Evolutionary conservation across 2,113 vertebrate species (phyloP), one percentile per base, ranked within the genome.

Genomic region (Casuarius casuarius): DNA sequence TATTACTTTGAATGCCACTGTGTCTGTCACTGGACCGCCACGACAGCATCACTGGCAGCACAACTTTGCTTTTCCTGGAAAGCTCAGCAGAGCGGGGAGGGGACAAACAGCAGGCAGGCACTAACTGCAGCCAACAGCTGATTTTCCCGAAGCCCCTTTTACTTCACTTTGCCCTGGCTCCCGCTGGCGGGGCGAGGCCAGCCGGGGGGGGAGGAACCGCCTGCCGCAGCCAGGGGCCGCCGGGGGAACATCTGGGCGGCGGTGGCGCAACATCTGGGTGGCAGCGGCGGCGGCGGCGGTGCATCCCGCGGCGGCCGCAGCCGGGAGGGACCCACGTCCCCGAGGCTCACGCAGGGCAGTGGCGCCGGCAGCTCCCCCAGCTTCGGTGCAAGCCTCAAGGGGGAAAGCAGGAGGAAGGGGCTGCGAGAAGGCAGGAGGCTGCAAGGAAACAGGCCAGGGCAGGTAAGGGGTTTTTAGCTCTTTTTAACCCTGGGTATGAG

Each of bases 221-320:
- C 94, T 74, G 33, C 74, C 70, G 51, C 75, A 44, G 82, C 83
- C n/a, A 82, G 93, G 87, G 90, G 92, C 87, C 95, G 75, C 93
- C 84, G 1, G 93, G 93, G 94, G 93, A 97, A 94, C 98, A 97
- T 97, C 97, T 98, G 97, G 97, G 93, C 95, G 80, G 97, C 87
- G 78, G 94, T 67, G 7, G 35, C 44, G 72, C 85, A 0, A 97
- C 98, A 97, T 97, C 97, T 98, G 98, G 94, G 81, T 13, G 87
- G 95, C 79, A 5, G 68, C 72, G 35, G 25, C 87, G 87, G 95
- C 87, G 87, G 95, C 42, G 17, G 29, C 68, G 51, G 29, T 56
- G 54, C 75, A 73, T 86, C 94, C 68, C 51, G 14, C 90, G 49
- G 80, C 59, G 26, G 71, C 67, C 22, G 33, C 94, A 26, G 80